Conservation (phyloP, 2,888 invertebrate genomes). For the Atrina japonica region DNA sequence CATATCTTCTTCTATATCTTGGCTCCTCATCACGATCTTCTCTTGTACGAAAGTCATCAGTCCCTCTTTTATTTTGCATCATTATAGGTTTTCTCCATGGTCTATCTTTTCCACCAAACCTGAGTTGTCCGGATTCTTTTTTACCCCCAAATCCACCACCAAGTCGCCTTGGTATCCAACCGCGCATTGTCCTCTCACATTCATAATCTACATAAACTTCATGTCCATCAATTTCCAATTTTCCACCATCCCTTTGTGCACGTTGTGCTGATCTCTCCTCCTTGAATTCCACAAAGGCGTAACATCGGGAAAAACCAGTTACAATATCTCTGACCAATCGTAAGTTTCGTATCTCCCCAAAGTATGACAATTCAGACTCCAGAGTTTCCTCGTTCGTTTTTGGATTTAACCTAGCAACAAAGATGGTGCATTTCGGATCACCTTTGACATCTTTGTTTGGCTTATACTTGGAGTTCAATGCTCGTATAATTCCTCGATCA, state of each 20-base stretch:
- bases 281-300: conserved; percentile 92
- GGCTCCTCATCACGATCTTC: not conserved
- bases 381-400: conserved; percentile 85
- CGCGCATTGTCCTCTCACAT: conserved; percentile 85
- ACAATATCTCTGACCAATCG: conserved; percentile 89
- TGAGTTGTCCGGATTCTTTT: conserved; percentile 92
- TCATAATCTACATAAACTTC: conserved; percentile 90
- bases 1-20: conserved; percentile 1
- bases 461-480: conserved; percentile 83
- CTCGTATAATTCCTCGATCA: conserved; percentile 88
- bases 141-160: conserved; percentile 94
- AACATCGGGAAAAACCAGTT: conserved; percentile 90
- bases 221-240: conserved; percentile 85
- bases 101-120: conserved; percentile 91
- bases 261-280: conserved; percentile 84
- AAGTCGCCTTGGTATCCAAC: conserved; percentile 92
- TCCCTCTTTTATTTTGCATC: conserved; percentile 41
- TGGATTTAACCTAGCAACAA: conserved; percentile 88
- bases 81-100: conserved; percentile 84
- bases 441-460: conserved; percentile 84
- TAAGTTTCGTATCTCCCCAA: conserved; percentile 86
- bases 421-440: conserved; percentile 87
- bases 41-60: conserved; percentile 18
- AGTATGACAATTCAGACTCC: conserved; percentile 82
- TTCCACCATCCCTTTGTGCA: conserved; percentile 85